Evolutionary conservation across 1,140 invertebrate genomes (phyloP).

Genomic region (Eciton burchellii): DNA sequence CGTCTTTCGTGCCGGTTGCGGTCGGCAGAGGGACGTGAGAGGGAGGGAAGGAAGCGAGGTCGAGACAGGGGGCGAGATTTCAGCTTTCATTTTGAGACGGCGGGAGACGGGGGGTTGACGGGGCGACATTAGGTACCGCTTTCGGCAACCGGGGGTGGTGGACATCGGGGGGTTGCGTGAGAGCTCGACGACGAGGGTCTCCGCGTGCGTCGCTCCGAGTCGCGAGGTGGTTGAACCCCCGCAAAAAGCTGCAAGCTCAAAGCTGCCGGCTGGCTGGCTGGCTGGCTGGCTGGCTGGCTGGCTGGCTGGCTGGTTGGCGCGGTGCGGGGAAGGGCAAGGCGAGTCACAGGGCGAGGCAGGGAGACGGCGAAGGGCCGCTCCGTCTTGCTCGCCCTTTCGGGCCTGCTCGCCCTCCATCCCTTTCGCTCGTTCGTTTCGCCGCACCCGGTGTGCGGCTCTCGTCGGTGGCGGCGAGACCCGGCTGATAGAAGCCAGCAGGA

Average conservation of each 20-base stretch:
- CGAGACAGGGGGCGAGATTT: neutral
- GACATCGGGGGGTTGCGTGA: constrained; percentile 68
- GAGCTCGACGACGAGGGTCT: constrained; percentile 68
- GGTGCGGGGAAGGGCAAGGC: constrained; percentile 36
- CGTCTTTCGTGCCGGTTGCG: constrained; percentile 69
- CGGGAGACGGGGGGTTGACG: constrained; percentile 50
- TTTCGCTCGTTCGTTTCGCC: constrained; percentile 19
- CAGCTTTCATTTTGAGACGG: constrained; percentile 59
- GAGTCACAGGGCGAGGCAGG: constrained; percentile 33
- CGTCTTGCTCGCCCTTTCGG: constrained; percentile 33
- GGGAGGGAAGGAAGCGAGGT: neutral
- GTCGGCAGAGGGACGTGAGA: neutral
- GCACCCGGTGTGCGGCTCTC: constrained; percentile 49
- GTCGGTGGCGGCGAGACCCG: constrained; percentile 59
- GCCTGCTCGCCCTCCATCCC: neutral
- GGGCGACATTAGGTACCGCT: constrained; percentile 72
- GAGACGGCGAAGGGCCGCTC: constrained; percentile 50
- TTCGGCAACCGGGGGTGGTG: constrained; percentile 66
- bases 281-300: constrained; percentile 50
- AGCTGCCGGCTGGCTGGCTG: constrained; percentile 67
- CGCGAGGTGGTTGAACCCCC: constrained; percentile 78
- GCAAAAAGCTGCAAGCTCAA: constrained; percentile 80
- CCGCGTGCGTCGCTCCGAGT: constrained; percentile 74
- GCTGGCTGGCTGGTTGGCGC: constrained; percentile 49
- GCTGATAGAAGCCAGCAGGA: constrained; percentile 76